Evolutionary conservation across 2,113 vertebrate species (phyloP).

Genomic region (Genyomyrus donnyi): DNA sequence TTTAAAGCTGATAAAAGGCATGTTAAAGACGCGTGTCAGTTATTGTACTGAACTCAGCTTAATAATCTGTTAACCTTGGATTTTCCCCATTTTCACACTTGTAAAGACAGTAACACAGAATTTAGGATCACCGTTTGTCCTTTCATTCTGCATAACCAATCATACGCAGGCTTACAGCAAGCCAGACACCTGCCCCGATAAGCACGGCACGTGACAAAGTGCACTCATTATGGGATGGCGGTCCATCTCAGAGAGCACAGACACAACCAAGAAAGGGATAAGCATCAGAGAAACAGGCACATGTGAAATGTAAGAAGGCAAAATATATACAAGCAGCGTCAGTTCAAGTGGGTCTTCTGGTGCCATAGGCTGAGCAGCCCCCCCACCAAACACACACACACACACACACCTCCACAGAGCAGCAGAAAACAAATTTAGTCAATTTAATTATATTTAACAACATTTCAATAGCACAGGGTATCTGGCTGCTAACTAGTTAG

Average conservation of each 20-base stretch:
- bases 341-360: neutral
- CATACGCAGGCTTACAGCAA: neutral
- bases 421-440: neutral
- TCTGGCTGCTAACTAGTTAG: neutral
- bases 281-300: no score
- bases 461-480: neutral
- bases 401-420: neutral
- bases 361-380: no score
- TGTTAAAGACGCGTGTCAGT: neutral
- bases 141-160: neutral
- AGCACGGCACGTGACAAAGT: neutral
- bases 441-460: neutral
- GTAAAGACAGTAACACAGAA: neutral
- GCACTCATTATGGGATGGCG: no score
- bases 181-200: neutral
- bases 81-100: neutral
- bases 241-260: no score
- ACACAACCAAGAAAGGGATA: no score
- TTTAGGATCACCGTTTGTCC: no score
- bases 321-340: no score
- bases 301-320: no score
- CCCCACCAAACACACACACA: neutral
- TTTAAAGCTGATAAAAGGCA: neutral
- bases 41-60: neutral
- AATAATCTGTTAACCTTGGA: neutral